Conservation (phyloP, 2,113 vertebrate species). For the Chaenocephalus aceratus region DNA sequence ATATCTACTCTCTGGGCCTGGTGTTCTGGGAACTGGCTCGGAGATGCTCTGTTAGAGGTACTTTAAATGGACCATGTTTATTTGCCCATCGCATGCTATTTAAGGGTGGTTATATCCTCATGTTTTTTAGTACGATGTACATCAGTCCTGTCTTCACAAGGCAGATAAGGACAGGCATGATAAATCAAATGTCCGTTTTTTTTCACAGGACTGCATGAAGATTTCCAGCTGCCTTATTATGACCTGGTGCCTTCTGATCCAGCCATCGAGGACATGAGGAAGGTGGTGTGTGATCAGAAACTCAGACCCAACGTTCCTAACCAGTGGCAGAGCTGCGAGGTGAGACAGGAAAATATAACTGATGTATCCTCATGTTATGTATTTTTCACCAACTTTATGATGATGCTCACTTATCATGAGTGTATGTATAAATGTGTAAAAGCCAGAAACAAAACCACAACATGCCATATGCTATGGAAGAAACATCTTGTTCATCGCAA, state of each 20-base stretch:
- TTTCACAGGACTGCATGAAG: slow-evolving; percentile 89
- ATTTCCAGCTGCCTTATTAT: slow-evolving; percentile 97
- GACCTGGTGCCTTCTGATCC: slow-evolving; percentile 98
- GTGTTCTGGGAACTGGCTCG: slow-evolving; percentile 97
- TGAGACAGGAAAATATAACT: slow-evolving; percentile 70
- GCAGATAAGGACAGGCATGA: background rate
- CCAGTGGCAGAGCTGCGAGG: slow-evolving; percentile 99
- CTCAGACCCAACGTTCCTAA: slow-evolving; percentile 94
- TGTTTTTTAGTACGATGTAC: background rate
- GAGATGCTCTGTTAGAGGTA: slow-evolving; percentile 93
- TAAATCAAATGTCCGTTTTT: background rate
- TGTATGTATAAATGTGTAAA: background rate
- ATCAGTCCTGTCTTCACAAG: background rate
- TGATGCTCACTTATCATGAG: no score
- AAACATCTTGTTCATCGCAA: background rate
- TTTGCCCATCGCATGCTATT: background rate
- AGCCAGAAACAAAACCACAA: background rate
- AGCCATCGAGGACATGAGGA: slow-evolving; percentile 96
- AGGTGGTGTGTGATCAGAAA: slow-evolving; percentile 95
- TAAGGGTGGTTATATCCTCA: background rate
- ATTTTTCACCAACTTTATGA: no score
- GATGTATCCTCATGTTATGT: background rate
- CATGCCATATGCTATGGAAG: background rate
- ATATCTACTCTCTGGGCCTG: slow-evolving; percentile 95
- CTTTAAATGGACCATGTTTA: slow-evolving; percentile 6